Evolutionary conservation across 2,113 vertebrate species (phyloP), one percentile per base, ranked within the genome.

Genomic region (Rhea americana): DNA sequence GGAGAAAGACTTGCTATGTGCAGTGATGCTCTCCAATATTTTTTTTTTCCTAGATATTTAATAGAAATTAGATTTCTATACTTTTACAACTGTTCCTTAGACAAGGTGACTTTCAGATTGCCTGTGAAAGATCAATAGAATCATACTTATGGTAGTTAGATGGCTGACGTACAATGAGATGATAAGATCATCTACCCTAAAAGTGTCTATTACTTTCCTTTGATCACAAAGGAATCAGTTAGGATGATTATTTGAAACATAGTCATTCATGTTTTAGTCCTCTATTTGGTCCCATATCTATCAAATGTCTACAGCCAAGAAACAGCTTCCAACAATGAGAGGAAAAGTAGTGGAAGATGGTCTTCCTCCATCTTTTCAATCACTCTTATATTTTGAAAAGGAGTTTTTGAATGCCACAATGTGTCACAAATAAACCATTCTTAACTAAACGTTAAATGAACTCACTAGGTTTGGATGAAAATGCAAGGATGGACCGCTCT

Each of bases 11-110:
- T n/a, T 67, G 25, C 7, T 81, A 8, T 68, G 79, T 56, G 15
- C 11, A 45, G 8, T 56, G 30, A 4, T 76, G 20, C 7, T 2
- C 8, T 32, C 5, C n/a, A 37, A 28, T 1, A 51, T 1, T 19
- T 17, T n/a, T 19, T 17, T n/a, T 79, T 53, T n/a, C 1, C 5
- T 70, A 51, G 12, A 11, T 70, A 51, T 85, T 75, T 37, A 85
- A 32, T 51, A 50, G 12, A 2, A 25, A 25, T 21, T 51, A 5
- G 13, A n/a, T 45, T 47, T 67, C n/a, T 80, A 35, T 35, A 39
- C 4, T 13, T 88, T 37, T 55, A 20, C 17, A 4, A 3, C 58
- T 65, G 8, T 59, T 71, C 28, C 39, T 59, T 16, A 76, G 15
- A 73, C 11, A 13, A 48, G 25, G n/a, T 71, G 47, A 50, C 19